Percentiles rank a stretch among this genome's conserved stretches.
Conservation (phyloP, 2,797 vertebrate species). For the Amblyraja radiata region DNA sequence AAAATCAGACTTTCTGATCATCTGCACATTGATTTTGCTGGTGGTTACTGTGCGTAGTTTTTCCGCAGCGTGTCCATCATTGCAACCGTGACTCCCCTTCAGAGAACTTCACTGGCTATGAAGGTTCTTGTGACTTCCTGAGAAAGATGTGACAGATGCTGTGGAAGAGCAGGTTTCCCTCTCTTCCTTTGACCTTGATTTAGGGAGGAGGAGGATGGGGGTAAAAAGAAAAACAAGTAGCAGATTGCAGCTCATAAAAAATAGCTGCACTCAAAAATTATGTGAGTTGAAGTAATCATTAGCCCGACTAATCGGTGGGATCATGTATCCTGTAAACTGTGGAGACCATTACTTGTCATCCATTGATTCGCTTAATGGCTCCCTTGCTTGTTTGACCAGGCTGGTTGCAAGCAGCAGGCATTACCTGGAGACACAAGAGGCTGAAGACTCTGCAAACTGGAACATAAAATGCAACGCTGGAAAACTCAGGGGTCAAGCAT, state of each 20-base stretch:
- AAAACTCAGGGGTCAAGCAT: too few relatives aligned
- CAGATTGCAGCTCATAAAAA: constrained; percentile 10
- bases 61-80: background rate
- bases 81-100: background rate
- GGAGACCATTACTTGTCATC: background rate
- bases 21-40: background rate
- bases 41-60: background rate
- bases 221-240: background rate
- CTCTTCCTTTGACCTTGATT: background rate
- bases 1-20: background rate
- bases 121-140: background rate
- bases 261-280: constrained; percentile 13
- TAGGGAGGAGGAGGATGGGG: too few relatives aligned
- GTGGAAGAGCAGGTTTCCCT: background rate
- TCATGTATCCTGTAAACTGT: background rate
- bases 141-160: background rate
- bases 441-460: too few relatives aligned
- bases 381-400: background rate
- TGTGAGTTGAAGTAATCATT: constrained; percentile 8
- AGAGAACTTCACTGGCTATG: background rate
- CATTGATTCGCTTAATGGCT: background rate
- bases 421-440: background rate
- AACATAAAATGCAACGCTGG: too few relatives aligned
- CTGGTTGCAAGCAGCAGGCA: background rate
- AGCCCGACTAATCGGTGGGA: background rate